phyloP scores from a whole-genome alignment of 2,113 vertebrate species.

The Lepus timidus region DNA sequence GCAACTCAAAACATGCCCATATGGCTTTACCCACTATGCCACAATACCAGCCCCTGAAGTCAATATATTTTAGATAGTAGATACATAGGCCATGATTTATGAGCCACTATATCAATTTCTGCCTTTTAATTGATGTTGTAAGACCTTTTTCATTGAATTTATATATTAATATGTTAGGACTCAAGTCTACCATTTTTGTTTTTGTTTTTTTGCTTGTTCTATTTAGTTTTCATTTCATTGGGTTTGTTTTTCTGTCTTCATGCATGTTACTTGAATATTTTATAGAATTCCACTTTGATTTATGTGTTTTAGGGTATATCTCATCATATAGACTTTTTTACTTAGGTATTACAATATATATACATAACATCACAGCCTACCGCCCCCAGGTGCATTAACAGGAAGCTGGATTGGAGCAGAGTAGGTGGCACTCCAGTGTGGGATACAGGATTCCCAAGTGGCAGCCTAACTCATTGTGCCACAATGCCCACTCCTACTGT shows the following conservation, averaged over 20 bases:
- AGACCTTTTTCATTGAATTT: neutral
- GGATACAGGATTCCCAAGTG: too few relatives aligned
- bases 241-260: neutral
- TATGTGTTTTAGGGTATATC: neutral
- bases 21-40: too few relatives aligned
- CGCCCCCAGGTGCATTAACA: neutral
- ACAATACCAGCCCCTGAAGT: too few relatives aligned
- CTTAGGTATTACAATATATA: neutral
- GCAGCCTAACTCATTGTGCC: too few relatives aligned
- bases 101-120: neutral
- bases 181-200: neutral
- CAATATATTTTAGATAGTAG: neutral
- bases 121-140: slow-evolving; percentile 10
- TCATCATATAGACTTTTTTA: neutral
- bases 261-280: neutral
- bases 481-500: too few relatives aligned
- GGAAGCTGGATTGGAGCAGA: too few relatives aligned
- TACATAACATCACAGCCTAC: neutral
- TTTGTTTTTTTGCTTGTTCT: slow-evolving; percentile 25
- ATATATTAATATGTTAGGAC: neutral
- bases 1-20: too few relatives aligned
- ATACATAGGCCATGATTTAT: neutral
- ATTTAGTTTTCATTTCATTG: neutral
- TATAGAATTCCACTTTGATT: slow-evolving; percentile 27
- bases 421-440: too few relatives aligned